Evolutionary conservation across 2,888 invertebrate genomes (phyloP), one percentile per base, ranked within the genome.

Genomic region (Leptinotarsa tumamoca): DNA sequence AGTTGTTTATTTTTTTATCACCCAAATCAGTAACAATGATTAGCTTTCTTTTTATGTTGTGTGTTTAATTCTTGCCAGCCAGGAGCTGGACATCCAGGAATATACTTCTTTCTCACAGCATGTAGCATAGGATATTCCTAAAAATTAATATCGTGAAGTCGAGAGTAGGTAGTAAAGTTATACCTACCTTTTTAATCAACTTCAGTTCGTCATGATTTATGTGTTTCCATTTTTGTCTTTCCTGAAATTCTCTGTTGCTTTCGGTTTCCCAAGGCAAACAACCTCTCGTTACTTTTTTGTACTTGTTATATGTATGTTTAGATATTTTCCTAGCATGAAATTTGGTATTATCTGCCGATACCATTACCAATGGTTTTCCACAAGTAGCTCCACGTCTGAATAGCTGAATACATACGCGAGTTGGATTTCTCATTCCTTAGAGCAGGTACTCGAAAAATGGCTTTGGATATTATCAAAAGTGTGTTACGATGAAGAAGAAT

Each of bases 221-320:
- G 43, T 4, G 14, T n/a, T 63, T 33, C 3, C 17, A n/a, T 33
- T 7, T n/a, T 73, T 72, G 3, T 17, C 50, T 15, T 51, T 61
- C 52, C 4, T 18, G 10, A 43, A 49, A 70, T 58, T 58, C 21
- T 5, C 43, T 61, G 58, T 70, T 27, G 4, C 70, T 21, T 66
- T 67, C 49, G 52, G 33, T 73, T 58, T 84, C 83, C 84, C 84
- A 83, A 3, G 83, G 83, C 68, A 84, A 77, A 27, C 79, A 78
- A 0, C 79, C 80, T 52, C 83, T 76, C 15, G 73, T 52, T 43
- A 43, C 43, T 10, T 43, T 43, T 13, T 17, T 15, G 21, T 52
- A 23, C n/a, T 72, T 67, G 18, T 17, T 56, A 21, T 49, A 56
- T 15, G 58, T 54, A 72, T 70, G 2, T 14, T 58, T 23, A 43